These are phyloP conservation scores for Napeogenes inachia DNA, from an alignment of 2,888 invertebrate species.

Conservation along the genomic window DNA sequence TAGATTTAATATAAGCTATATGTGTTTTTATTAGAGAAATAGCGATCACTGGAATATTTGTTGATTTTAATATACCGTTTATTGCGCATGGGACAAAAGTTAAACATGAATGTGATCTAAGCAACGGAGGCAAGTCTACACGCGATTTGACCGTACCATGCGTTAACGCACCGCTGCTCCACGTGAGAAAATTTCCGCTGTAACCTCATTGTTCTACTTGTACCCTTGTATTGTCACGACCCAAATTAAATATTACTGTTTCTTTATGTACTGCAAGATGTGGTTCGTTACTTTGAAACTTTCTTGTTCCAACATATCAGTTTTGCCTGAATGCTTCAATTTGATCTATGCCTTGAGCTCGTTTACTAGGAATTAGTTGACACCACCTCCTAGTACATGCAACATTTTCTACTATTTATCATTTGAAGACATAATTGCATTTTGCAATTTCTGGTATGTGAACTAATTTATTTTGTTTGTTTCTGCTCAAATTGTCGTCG, in stretches of 20 bases:
- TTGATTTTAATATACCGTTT: neutral
- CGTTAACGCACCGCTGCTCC: constrained; percentile 62
- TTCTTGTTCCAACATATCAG: neutral
- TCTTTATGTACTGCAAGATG: constrained; percentile 7
- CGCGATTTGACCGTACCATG: constrained; percentile 64
- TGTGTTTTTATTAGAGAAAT: too few species aligned
- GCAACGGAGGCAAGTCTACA: constrained; percentile 49
- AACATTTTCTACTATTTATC: constrained; percentile 7
- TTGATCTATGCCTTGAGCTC: too few species aligned
- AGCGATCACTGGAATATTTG: neutral
- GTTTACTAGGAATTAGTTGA: too few species aligned
- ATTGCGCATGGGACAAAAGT: constrained; percentile 8
- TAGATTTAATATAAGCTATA: too few species aligned
- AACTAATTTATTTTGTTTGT: constrained; percentile 37
- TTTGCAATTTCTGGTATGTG: constrained; percentile 28
- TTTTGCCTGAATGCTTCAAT: too few species aligned
- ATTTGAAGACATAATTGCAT: constrained; percentile 18
- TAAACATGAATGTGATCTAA: constrained; percentile 47
- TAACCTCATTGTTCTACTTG: constrained; percentile 55
- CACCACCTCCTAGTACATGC: too few species aligned
- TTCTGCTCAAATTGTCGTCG: constrained; percentile 52
- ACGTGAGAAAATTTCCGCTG: constrained; percentile 67
- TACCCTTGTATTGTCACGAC: constrained; percentile 50
- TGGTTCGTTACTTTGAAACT: constrained; percentile 5
- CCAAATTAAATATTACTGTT: constrained; percentile 29